A percentile compares a stretch with the other conserved stretches of the same genome.
These are phyloP conservation scores for Heliconius himera DNA, from an alignment of 1,140 invertebrate species.

Conservation along the genomic window DNA sequence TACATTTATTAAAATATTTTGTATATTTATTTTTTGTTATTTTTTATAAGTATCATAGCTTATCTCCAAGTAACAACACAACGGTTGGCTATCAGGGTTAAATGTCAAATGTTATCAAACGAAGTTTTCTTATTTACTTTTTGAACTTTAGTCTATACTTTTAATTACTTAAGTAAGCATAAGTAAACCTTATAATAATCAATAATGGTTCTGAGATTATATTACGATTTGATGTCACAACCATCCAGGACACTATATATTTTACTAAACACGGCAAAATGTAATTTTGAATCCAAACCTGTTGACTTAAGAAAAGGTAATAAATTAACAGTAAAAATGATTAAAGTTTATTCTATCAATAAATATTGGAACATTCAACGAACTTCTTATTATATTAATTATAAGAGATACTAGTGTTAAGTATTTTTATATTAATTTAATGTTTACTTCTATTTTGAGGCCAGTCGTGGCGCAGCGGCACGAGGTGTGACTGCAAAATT, in stretches of 20 bases:
- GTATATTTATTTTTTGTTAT: background rate
- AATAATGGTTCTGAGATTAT: constrained; percentile 82
- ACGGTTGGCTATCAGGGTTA: background rate
- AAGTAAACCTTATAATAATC: background rate
- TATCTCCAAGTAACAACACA: background rate
- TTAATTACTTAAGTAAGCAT: background rate
- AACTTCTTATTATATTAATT: no score
- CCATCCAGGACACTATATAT: constrained; percentile 88
- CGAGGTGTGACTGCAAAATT: no score
- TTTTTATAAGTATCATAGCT: no score
- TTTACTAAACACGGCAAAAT: constrained; percentile 85
- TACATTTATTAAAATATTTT: background rate
- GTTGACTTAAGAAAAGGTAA: constrained; percentile 83
- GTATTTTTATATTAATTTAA: background rate
- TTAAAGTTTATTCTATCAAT: no score
- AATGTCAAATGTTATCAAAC: background rate
- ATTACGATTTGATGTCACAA: constrained; percentile 89
- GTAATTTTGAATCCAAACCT: constrained; percentile 83
- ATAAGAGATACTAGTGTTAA: background rate
- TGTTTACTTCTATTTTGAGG: no score
- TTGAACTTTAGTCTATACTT: constrained; percentile 10
- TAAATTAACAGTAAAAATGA: background rate
- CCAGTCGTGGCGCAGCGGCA: no score
- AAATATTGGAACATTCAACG: no score
- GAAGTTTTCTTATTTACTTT: background rate